phyloP scores from a whole-genome alignment of 1,140 invertebrate genomes.

The Drosophila sp. region DNA sequence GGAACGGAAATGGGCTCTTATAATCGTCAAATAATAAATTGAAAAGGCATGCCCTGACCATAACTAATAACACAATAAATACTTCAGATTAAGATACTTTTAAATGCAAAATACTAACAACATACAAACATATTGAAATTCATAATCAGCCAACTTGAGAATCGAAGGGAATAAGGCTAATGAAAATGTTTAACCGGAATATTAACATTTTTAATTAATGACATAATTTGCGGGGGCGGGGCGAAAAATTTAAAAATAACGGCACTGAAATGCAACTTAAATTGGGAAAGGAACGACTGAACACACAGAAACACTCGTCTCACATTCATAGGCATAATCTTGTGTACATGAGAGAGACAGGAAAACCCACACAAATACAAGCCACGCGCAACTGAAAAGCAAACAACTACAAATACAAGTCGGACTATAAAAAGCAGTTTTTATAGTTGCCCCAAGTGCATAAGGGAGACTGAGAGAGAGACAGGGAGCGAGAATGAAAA shows the following conservation, averaged over 20 bases:
- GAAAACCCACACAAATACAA: constrained; percentile 39
- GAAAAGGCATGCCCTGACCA: neutral
- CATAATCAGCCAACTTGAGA: neutral
- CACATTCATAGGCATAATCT: neutral
- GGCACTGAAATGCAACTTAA: constrained; percentile 52
- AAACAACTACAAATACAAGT: constrained; percentile 56
- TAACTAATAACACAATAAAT: neutral
- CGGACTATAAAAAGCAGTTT: constrained; percentile 57
- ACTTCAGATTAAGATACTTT: constrained; percentile 41
- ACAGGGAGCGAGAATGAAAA: constrained; percentile 20
- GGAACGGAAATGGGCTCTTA: constrained; percentile 8
- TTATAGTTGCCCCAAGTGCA: constrained; percentile 45
- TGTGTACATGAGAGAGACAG: neutral
- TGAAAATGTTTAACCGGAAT: constrained; percentile 6
- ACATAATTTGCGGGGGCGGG: constrained; percentile 17
- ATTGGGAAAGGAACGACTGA: constrained; percentile 54
- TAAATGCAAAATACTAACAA: constrained; percentile 19
- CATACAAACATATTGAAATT: neutral
- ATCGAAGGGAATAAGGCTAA: constrained; percentile 1
- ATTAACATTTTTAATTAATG: constrained; percentile 15
- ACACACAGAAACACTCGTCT: constrained; percentile 3
- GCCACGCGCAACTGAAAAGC: constrained; percentile 69
- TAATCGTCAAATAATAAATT: constrained; percentile 2
- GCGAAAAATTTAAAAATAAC: constrained; percentile 47
- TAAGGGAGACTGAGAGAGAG: constrained; percentile 17